Base-by-base conservation (phyloP, 2,797 vertebrate species). In the Sebastes cheni region DNA sequence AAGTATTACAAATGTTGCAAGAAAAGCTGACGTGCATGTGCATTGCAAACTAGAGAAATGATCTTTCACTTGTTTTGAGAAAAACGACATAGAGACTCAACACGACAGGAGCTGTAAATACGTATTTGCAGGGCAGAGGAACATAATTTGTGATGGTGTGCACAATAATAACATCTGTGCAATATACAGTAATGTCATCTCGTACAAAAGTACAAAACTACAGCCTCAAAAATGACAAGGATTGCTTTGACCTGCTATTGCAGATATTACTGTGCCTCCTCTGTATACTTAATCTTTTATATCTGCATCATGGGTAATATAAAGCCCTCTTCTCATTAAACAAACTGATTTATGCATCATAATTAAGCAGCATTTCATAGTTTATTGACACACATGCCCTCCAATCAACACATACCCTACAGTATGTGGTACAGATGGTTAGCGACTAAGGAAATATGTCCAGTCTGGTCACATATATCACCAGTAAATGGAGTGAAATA, bases 401-500 rank as follows among this genome's bases (percentile, higher is more conserved):
- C 59, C 10, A 50, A 36, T 36, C 34, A 36, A 66, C 27, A 75
- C 8, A 58, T 32, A 62, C 50, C 18, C 16, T 64, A 36, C 5
- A 42, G 39, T 42, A 54, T 77, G 70, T 54, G 74, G 56, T 23
- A 42, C 22, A 5, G 74, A 72, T 58, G 80, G 80, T 85, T 83
- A 60, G 52, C 75, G 67, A 25, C 32, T 75, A n/a, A 74, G 73
- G 56, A 83, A 79, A 77, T 88, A 71, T 83, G 58, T 69, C 36
- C 75, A 81, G 27, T 56, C 64, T 67, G 71, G 77, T 78, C 64
- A 67, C 65, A 79, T 72, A 69, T 85, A 42, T 78, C 67, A 81
- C 32, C 79, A 85, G 81, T 23, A 80, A 92, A 88, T 88, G 81
- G 64, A 64, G 77, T n/a, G 52, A 86, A 86, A 84, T 86, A n/a